Base-by-base conservation (phyloP, 2,797 vertebrate genomes). In the Etheostoma perlongum region DNA sequence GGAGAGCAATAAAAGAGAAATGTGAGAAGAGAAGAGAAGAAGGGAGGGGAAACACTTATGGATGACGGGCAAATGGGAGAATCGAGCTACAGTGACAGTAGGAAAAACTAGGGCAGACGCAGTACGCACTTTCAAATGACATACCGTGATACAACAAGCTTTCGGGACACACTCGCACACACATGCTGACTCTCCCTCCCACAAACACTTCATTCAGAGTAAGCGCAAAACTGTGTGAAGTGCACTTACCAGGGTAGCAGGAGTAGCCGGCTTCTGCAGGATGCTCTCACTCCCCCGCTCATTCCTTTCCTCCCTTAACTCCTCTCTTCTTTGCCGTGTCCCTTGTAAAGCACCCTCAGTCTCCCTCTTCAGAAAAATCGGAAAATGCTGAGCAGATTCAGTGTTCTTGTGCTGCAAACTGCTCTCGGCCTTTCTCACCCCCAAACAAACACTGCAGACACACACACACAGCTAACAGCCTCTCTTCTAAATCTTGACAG, bases 161-260 rank as follows among this genome's bases (percentile, higher is more conserved):
- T 78, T 81, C 36, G 5, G 36, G 60, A 67, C 75, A 67, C 51
- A 33, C 36, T 40, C 10, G 10, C 76, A 52, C 63, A 60, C 73
- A 54, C 61, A 48, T 19, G 16, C 74, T 57, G 67, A 59, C 74
- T 78, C 78, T 51, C 27, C 8, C 75, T 16, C 77, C 30, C 64
- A 54, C 75, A 79, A 72, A 76, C 86, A 78, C 83, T 84, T 87
- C 79, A 83, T 85, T 90, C 64, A 80, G 67, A 84, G 76, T 23
- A 2, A 82, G 61, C 23, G 9, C 61, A 85, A 82, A 89, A 85
- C 78, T 88, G 85, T 79, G 82, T 79, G 67, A 88, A 89, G 88
- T 85, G 86, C 89, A 88, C 92, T 94, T 86, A 94, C 93, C 91
- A 78, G 81, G 80, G 79, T 67, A 85, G 88, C 83, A 87, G 72